Base-by-base conservation (phyloP, 2,888 invertebrate genomes). In the Plagodis pulveraria region DNA sequence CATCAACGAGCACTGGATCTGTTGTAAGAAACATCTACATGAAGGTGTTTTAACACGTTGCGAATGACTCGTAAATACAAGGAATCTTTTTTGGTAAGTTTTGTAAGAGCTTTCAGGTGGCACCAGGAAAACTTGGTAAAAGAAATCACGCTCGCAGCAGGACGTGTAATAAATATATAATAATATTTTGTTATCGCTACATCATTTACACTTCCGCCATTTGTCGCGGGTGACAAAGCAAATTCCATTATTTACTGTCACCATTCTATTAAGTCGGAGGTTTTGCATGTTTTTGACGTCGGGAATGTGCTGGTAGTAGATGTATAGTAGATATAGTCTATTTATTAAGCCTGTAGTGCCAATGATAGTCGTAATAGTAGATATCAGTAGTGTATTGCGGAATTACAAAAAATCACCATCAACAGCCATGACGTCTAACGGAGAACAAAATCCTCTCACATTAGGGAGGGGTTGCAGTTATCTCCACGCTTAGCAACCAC, bases 221-320 rank as follows among this genome's bases (percentile, higher is more conserved):
- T 66, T 66, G 72, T 69, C 61, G 62, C 45, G 57, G 56, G 65
- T 72, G 73, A 76, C 73, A 67, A 67, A 67, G 70, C 72, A 71
- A 74, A 77, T 76, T 73, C 71, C 69, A 57, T 76, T 76, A 77
- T 77, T 77, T 77, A 78, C 72, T 63, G 63, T 62, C 48, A 56
- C 58, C 70, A 65, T 58, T 57, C 58, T 62, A 62, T 61, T 57
- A 60, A 5, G 44, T n/a, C 51, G 49, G 52, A 58, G 43, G 58
- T 59, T 60, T 50, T 55, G 55, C 53, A 36, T 36, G 36, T 36
- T 36, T 36, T 36, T 36, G 36, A 36, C 6, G 36, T 7, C 5
- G 36, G 7, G 36, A 36, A 36, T 36, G 10, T 40, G 40, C 10
- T 5, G 40, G 10, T 40, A 10, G 10, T 10, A n/a, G n/a, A n/a